Conservation (phyloP, 2,888 invertebrate species). For the Hyles lineata region DNA sequence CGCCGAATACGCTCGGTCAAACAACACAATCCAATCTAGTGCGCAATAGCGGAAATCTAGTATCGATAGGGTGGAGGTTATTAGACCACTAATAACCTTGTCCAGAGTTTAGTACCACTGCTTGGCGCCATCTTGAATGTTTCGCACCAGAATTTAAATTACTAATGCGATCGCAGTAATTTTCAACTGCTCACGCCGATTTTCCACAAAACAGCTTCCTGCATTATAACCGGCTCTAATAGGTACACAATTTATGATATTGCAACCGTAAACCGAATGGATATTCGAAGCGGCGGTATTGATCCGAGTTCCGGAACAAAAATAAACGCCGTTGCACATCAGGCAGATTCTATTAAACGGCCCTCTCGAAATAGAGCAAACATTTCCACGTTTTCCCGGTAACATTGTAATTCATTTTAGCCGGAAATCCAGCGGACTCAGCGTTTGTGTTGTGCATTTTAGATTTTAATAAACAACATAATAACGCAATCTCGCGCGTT, state of each 20-base stretch:
- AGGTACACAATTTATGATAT: not conserved
- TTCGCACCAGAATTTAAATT: constrained; percentile 3
- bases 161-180: not conserved
- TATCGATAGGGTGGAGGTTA: not conserved
- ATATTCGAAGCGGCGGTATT: constrained; percentile 14
- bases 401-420: constrained; percentile 4
- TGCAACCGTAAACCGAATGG: not conserved
- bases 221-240: not conserved
- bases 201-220: constrained; percentile 9
- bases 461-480: not conserved
- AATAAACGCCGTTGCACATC: constrained; percentile 21
- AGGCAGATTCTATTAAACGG: constrained; percentile 2
- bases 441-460: not conserved
- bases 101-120: constrained; percentile 6
- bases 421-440: not conserved
- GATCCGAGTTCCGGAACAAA: constrained; percentile 21
- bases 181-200: not conserved
- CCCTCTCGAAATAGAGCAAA: not conserved
- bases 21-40: constrained; percentile 23
- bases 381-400: constrained; percentile 9
- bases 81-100: constrained; percentile 22
- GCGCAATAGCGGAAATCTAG: constrained; percentile 15
- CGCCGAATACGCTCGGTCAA: not conserved
- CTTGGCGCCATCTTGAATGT: constrained; percentile 20
- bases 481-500: constrained; percentile 39